Base-by-base conservation (phyloP, 2,888 invertebrate species). In the Andrena haemorrhoa region DNA sequence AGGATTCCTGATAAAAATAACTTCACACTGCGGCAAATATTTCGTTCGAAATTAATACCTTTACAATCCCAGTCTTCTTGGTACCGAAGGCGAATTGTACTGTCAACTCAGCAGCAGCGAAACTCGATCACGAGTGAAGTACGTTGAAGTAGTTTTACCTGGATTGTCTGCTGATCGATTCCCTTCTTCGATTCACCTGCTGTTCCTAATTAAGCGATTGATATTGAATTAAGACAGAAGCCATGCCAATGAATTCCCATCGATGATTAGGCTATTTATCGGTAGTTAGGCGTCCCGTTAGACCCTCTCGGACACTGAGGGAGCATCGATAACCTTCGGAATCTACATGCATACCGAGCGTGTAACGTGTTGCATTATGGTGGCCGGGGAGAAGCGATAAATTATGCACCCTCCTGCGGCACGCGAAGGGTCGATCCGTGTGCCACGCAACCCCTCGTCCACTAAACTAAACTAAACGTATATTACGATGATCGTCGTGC, bases 361-460 rank as follows among this genome's bases (percentile, higher is more conserved):
- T 88, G 87, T 87, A 90, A 89, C 89, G 90, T 88, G 89, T 91
- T 87, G 86, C 85, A 90, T 90, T 89, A 88, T 73, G 83, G 79
- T 71, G 86, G 80, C 73, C 75, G 84, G 87, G 87, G 87, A 83
- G 84, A 83, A 82, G 88, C 93, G 92, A 93, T 93, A 93, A 93
- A 93, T 93, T 93, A 93, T 94, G 92, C 93, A 93, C 93, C 93
- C 92, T 91, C 51, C 73, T 74, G 68, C 73, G 82, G 86, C 66
- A 75, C 69, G 75, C 83, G 81, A 86, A 82, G 87, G 88, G 83
- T 83, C 85, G 87, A 71, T 64, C 73, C 29, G 8, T 61, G 41
- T 51, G 78, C 76, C 75, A 75, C 74, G 81, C 80, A 77, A 72
- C 81, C 86, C 84, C 86, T 79, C 83, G 80, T 79, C 86, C 74